Conservation (phyloP, 1,140 invertebrate genomes). For the Drosophila carrolli region DNA sequence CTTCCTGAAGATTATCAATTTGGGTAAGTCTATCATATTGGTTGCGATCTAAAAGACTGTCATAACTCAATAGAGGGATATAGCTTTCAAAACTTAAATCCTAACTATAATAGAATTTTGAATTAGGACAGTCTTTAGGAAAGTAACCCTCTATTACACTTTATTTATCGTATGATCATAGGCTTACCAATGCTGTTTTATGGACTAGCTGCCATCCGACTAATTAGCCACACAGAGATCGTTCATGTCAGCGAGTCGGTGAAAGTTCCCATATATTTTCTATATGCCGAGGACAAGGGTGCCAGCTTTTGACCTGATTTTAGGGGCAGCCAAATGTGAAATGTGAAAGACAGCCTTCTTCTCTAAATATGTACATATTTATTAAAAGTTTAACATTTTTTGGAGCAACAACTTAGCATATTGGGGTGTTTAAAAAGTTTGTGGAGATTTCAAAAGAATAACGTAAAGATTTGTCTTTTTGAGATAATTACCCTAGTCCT, state of each 20-base stretch:
- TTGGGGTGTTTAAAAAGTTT: background rate
- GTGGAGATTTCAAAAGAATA: background rate
- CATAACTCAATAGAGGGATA: no score
- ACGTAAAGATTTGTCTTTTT: constrained; percentile 3
- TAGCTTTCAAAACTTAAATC: no score
- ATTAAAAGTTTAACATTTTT: background rate
- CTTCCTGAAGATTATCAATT: constrained; percentile 94
- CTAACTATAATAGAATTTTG: no score
- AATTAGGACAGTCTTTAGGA: no score
- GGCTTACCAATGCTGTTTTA: constrained; percentile 96
- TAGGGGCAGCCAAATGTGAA: constrained; percentile 6
- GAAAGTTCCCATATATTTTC: constrained; percentile 92
- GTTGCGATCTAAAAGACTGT: no score
- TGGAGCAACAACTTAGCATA: no score
- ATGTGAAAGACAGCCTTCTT: constrained; percentile 6
- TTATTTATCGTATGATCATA: constrained; percentile 74
- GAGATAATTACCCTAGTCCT: background rate
- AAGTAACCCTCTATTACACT: no score
- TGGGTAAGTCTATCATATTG: constrained; percentile 88
- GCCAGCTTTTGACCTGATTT: constrained; percentile 86
- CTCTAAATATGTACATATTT: constrained; percentile 13
- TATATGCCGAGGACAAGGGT: constrained; percentile 93
- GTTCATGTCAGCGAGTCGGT: constrained; percentile 90
- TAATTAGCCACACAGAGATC: constrained; percentile 92
- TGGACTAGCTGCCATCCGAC: constrained; percentile 92